Conservation (phyloP, 2,113 vertebrate species). For the Harpagus bidentatus region DNA sequence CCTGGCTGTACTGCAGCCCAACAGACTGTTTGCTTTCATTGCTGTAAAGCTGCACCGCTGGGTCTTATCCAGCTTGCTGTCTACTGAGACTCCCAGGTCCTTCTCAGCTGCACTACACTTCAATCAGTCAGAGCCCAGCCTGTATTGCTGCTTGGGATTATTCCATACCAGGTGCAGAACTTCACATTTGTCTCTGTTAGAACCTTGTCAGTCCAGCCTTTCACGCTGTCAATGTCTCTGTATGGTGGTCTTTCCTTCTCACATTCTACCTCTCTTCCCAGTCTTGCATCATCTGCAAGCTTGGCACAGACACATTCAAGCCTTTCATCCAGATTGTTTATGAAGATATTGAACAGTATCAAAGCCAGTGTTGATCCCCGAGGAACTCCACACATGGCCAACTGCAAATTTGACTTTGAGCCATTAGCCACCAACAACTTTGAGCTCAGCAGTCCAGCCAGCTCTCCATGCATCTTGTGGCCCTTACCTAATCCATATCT, state of each 20-base stretch:
- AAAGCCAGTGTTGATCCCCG: background rate
- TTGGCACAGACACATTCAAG: background rate
- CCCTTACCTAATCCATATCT: background rate
- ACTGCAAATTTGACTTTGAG: background rate
- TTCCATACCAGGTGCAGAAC: background rate
- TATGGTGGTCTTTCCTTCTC: background rate
- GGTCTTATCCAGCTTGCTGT: background rate
- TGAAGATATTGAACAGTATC: background rate
- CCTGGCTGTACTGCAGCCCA: background rate
- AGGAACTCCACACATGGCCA: background rate
- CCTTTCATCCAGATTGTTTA: background rate
- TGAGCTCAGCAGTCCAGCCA: background rate
- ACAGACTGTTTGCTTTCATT: background rate
- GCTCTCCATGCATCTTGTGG: background rate
- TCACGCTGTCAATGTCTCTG: background rate
- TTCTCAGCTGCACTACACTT: background rate
- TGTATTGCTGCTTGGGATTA: background rate
- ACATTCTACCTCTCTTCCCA: background rate
- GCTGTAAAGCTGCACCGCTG: background rate
- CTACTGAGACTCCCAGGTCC: background rate
- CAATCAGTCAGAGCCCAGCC: background rate
- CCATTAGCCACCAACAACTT: background rate
- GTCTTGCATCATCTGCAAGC: background rate
- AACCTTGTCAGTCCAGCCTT: background rate
- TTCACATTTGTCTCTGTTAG: background rate